Evolutionary conservation across 1,140 invertebrate genomes (phyloP), one percentile per base, ranked within the genome.

Genomic region (Aphaenogaster floridana): DNA sequence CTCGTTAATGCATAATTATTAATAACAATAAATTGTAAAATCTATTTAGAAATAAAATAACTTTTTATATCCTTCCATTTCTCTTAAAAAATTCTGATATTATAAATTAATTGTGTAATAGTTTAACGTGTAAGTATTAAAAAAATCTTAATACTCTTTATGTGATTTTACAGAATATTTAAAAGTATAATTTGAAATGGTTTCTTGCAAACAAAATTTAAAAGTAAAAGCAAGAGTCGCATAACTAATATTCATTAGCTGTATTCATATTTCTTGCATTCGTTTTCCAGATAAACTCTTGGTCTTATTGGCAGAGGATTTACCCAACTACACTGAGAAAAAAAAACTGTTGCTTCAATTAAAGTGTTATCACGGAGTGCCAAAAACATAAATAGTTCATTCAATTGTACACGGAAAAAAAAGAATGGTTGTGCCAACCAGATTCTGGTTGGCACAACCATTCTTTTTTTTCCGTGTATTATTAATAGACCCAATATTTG

Each of bases 11-110:
- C 15, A 28, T 48, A 15, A 15, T 71, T 17, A 48, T 72, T 36
- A 9, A 9, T 3, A 52, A 36, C 21, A 52, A 72, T 39, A 39
- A 74, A 36, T n/a, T 34, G 3, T 36, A n/a, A 52, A 36, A 72
- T 45, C n/a, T 13, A 72, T 71, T 48, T 34, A 71, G n/a, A 72
- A 52, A 52, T 42, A 15, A 59, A 59, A 42, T 1, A 66, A n/a
- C 17, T 42, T 34, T 74, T 54, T 50, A 2, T 1, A 76, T 52
- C n/a, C 1, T n/a, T 57, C 0, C 39, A 42, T n/a, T 39, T 54
- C 54, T 52, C 9, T 13, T 6, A 36, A 13, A 34, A 4, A 36
- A n/a, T 5, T 71, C 13, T 72, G 28, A 54, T 54, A 6, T 54
- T 36, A 28, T 17, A 50, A 54, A 45, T 45, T 68, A 42, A 68